Evolutionary conservation across 2,888 invertebrate genomes (phyloP).

Genomic region (Apodemia duryi): DNA sequence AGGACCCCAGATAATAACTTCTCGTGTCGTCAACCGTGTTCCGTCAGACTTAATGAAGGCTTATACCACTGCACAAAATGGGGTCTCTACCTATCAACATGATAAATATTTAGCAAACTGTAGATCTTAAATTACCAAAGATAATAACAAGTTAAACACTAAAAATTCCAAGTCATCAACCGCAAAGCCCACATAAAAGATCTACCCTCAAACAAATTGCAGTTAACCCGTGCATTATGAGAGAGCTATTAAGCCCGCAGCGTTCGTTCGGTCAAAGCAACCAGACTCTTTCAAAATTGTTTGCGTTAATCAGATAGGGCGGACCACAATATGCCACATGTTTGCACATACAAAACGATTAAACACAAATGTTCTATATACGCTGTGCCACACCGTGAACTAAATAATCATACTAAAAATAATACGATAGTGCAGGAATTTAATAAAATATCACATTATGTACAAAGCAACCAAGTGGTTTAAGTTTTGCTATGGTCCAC

Average conservation of each 20-base stretch:
- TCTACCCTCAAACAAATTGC: conserved; percentile 52
- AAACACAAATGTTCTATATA: conserved; percentile 21
- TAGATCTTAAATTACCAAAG: not conserved
- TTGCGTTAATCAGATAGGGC: conserved; percentile 69
- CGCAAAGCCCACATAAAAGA: conserved; percentile 38
- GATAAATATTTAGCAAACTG: not conserved
- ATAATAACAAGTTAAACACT: conserved; percentile 10
- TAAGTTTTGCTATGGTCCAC: too few species aligned
- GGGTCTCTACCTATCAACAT: not conserved
- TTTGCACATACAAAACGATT: conserved; percentile 46
- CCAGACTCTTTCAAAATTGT: conserved; percentile 48
- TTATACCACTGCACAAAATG: not conserved
- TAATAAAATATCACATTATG: too few species aligned
- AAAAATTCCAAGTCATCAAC: not conserved
- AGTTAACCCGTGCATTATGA: conserved; percentile 52
- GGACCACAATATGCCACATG: conserved; percentile 61
- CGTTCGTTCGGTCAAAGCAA: conserved; percentile 33
- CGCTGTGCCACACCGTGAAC: not conserved
- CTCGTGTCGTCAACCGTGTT: too few species aligned
- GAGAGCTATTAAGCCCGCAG: conserved; percentile 38
- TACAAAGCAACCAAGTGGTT: too few species aligned
- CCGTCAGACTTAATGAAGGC: too few species aligned
- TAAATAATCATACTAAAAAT: not conserved
- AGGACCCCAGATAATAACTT: too few species aligned
- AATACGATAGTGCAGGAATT: too few species aligned